Conservation (phyloP, 2,113 vertebrate species). For the Pseudonaja textilis region DNA sequence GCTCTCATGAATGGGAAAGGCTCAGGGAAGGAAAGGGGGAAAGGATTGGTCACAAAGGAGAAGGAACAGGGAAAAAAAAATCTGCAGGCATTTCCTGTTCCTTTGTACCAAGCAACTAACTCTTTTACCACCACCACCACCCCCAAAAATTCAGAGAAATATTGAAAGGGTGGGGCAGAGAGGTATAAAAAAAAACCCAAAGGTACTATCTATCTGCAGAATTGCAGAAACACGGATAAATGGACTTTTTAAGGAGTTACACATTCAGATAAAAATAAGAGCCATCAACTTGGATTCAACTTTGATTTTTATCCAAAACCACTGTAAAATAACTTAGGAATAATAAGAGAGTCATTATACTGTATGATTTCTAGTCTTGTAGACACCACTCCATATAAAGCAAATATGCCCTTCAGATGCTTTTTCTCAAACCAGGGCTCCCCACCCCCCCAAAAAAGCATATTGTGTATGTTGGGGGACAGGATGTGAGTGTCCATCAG, state of each 20-base stretch:
- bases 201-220: neutral
- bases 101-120: neutral
- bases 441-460: too few relatives aligned
- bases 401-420: neutral
- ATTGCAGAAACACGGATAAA: neutral
- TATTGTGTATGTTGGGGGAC: neutral
- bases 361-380: neutral
- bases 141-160: too few relatives aligned
- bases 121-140: neutral
- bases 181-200: neutral
- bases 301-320: neutral
- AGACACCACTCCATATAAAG: neutral
- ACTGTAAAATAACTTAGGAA: neutral
- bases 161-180: neutral
- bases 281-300: neutral
- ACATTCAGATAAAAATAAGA: neutral
- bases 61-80: neutral
- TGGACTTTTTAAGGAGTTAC: neutral
- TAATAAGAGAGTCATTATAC: neutral
- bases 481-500: neutral
- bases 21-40: neutral
- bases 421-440: neutral
- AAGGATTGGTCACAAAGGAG: neutral
- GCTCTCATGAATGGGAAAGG: neutral
- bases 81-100: neutral